Evolutionary conservation across 2,797 vertebrate genomes (phyloP).

Genomic region (Fundulus diaphanus): DNA sequence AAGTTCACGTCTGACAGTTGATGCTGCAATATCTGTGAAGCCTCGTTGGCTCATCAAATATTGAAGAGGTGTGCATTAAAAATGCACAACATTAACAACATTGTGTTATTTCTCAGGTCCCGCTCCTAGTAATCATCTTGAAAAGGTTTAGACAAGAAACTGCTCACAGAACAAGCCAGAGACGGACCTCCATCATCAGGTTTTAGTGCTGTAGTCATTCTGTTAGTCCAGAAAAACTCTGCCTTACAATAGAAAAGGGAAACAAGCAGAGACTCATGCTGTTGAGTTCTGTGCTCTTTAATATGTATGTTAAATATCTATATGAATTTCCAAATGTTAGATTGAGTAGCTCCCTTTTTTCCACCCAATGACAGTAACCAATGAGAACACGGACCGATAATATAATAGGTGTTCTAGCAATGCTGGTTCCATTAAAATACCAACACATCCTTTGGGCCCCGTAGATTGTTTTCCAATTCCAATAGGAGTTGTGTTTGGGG

Average conservation of each 20-base stretch:
- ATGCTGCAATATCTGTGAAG: constrained; percentile 39
- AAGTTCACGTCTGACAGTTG: constrained; percentile 40
- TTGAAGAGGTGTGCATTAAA: constrained; percentile 65
- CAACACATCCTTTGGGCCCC: no score
- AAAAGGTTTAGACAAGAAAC: constrained; percentile 22
- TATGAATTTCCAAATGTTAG: no score
- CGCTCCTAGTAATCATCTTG: constrained; percentile 37
- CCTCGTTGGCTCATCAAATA: constrained; percentile 64
- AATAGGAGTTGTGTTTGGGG: no score
- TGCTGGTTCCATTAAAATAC: no score
- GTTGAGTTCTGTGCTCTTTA: not conserved
- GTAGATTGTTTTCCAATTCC: no score
- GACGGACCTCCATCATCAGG: not conserved
- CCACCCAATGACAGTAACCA: no score
- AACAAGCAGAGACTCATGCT: not conserved
- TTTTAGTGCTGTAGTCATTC: constrained; percentile 7
- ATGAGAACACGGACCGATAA: no score
- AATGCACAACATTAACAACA: constrained; percentile 66
- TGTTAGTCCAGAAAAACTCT: constrained; percentile 3
- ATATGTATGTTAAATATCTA: no score
- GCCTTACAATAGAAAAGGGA: constrained; percentile 1
- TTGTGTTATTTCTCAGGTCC: constrained; percentile 52
- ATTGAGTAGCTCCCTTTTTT: no score
- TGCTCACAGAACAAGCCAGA: not conserved
- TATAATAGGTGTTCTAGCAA: no score